Evolutionary conservation across 2,113 vertebrate genomes (phyloP), one percentile per base, ranked within the genome.

Genomic region (Forbesichthys agassizii): DNA sequence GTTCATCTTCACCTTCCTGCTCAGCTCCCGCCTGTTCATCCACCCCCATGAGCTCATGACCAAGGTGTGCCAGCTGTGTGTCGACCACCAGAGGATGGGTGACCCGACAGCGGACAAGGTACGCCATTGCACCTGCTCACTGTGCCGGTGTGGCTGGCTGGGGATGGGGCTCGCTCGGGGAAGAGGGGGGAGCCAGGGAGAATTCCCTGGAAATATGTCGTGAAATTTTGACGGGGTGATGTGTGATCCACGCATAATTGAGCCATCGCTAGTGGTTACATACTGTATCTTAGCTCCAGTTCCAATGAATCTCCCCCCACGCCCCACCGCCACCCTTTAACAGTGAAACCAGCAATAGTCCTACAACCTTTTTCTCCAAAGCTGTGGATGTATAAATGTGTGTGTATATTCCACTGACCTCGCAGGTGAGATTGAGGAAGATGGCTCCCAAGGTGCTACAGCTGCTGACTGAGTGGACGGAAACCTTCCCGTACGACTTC

Each of bases 1-100:
- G 0, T 99, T 96, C 74, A 95, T 97, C 82, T 99, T 99, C 81
- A 98, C 96, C 55, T 99, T 99, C 83, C 90, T 99, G 36, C 94
- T 99, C 62, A 98, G 95, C 67, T 98, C 96, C 3, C 95, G 96
- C 11, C 90, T 99, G 33, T 98, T 98, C 78, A 89, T 98, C 86
- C 95, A 92, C 63, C 97, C 97, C 0, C 92, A 94, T 0, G 95
- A 98, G 56, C 92, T 99, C 59, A 95, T 99, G 95, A 92, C 93
- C 62, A 96, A 92, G 80, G 95, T 98, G 59, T 96, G 94, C 78
- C 94, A 96, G 52, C 87, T 98, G 63, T 96, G 95, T 71, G 27
- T 84, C 11, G 95, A 98, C 74, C 94, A 96, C 53, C 95, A 95
- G 88, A 88, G 93, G 27, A 85, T 94, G 4, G 79, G 87, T 2